phyloP scores from a whole-genome alignment of 1,140 invertebrate genomes.

The Drosophila novamexicana region DNA sequence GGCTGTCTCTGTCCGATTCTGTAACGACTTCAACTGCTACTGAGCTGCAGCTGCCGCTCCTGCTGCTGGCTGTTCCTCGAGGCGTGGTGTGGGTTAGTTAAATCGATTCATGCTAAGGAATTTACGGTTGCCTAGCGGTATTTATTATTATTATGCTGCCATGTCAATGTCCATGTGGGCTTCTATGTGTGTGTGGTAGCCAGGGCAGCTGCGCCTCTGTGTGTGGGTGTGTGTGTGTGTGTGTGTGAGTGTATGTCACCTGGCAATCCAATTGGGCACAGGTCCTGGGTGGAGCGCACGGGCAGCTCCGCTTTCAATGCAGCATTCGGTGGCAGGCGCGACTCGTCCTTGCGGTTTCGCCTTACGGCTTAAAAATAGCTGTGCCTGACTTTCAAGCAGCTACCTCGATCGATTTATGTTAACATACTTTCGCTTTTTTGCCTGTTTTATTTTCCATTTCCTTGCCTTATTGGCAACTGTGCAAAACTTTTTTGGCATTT shows the following conservation, averaged over 20 bases:
- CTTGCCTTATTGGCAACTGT: conserved; percentile 31
- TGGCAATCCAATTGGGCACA: conserved; percentile 72
- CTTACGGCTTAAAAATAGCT: conserved; percentile 72
- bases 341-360: conserved; percentile 50
- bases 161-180: conserved; percentile 3
- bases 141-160: conserved; percentile 70
- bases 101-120: conserved; percentile 82
- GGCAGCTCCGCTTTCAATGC: conserved; percentile 17
- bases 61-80: conserved; percentile 13
- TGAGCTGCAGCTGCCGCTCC: conserved; percentile 43
- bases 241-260: conserved; percentile 35
- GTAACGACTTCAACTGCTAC: conserved; percentile 41
- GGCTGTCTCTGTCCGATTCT: conserved; percentile 57
- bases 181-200: conserved; percentile 21
- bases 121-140: conserved; percentile 80
- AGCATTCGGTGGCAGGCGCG: conserved; percentile 42
- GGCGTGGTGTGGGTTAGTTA: conserved; percentile 58
- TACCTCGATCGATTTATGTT: conserved; percentile 72
- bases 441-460: conserved; percentile 11
- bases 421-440: conserved; percentile 79
- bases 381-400: conserved; percentile 50
- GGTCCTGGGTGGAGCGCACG: neutral
- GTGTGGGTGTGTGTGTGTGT: neutral
- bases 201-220: conserved; percentile 11
- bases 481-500: conserved; percentile 49